Percentiles rank a stretch among this genome's conserved stretches.
These are phyloP conservation scores for Pinctada fucata DNA, from an alignment of 2,888 invertebrate genomes.

Conservation along the genomic window DNA sequence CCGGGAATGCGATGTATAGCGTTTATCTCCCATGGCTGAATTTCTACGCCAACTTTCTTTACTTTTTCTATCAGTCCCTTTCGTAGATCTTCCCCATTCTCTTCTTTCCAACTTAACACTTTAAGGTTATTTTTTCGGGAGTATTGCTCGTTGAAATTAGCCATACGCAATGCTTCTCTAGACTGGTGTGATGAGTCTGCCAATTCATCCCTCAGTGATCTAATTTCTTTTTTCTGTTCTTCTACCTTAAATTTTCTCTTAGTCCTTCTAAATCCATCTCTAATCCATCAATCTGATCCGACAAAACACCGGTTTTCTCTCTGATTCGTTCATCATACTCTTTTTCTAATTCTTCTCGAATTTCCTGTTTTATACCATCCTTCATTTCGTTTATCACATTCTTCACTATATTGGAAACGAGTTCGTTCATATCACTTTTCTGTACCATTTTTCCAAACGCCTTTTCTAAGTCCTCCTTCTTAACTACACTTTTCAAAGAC, in stretches of 20 bases:
- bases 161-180: background rate
- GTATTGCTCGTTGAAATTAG: background rate
- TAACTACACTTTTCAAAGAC: no score
- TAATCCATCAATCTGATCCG: background rate
- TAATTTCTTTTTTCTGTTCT: background rate
- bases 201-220: background rate
- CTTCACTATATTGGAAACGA: no score
- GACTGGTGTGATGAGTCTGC: no score
- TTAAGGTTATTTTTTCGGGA: background rate
- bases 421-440: background rate
- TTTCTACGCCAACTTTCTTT: constrained; percentile 1
- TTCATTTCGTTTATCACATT: no score
- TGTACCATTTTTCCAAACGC: background rate
- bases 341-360: no score
- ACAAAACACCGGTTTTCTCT: background rate
- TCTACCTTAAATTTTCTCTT: background rate
- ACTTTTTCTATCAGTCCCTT: background rate
- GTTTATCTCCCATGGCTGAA: background rate
- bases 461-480: background rate
- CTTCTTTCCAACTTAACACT: background rate
- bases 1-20: background rate
- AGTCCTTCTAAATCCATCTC: background rate
- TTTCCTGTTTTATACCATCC: no score
- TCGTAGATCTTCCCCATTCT: background rate
- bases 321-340: no score